phyloP scores from a whole-genome alignment of 2,888 invertebrate genomes.

The Eumerus sabulonum region DNA sequence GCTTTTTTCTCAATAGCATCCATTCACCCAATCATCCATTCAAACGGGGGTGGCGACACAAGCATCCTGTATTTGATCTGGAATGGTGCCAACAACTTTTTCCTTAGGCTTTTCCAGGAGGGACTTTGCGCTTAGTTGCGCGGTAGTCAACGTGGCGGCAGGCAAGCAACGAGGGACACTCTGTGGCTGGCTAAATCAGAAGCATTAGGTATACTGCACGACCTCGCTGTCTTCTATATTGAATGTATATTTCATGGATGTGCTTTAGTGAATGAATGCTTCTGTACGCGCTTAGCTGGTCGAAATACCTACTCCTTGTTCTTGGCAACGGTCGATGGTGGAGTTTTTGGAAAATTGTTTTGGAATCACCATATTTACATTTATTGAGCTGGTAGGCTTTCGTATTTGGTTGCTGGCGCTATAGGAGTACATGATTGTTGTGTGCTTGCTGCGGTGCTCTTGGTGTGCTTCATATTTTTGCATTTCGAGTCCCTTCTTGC shows the following conservation, averaged over 20 bases:
- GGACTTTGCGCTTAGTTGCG: constrained; percentile 41
- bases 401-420: constrained; percentile 28
- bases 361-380: constrained; percentile 67
- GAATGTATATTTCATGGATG: constrained; percentile 64
- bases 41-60: neutral
- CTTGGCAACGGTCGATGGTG: constrained; percentile 48
- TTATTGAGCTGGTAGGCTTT: constrained; percentile 66
- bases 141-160: no score
- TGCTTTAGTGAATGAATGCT: constrained; percentile 65
- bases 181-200: constrained; percentile 41
- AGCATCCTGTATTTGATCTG: constrained; percentile 53
- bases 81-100: constrained; percentile 67
- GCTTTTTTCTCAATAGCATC: no score
- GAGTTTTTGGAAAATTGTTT: constrained; percentile 66
- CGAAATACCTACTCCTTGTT: constrained; percentile 37
- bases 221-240: constrained; percentile 57
- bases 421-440: constrained; percentile 1
- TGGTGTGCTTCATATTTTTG: constrained; percentile 47
- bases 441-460: constrained; percentile 30
- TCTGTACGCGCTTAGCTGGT: constrained; percentile 30
- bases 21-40: no score
- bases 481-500: constrained; percentile 22
- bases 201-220: constrained; percentile 63
- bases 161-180: no score
- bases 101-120: constrained; percentile 57